Base-by-base conservation (phyloP, 1,140 invertebrate genomes). In the Polypedilum pembai region DNA sequence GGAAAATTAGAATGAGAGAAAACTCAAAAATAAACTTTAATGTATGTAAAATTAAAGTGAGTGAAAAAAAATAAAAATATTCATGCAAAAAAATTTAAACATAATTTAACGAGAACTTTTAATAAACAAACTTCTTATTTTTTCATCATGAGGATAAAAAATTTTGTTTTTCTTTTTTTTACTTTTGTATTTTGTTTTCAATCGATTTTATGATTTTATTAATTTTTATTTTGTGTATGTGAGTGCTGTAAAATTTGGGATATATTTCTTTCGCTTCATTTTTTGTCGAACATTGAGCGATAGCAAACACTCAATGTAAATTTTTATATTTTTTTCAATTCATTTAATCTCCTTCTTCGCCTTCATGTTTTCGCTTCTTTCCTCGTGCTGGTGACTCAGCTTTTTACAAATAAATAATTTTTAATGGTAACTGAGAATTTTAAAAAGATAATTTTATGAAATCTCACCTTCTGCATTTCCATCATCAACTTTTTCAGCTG, bases 311-410 rank as follows among this genome's bases (percentile, higher is more conserved):
- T 56, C n/a, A 56, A n/a, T 56, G 12, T 12, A 4, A 12, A 56
- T 56, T 33, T 33, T 33, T 33, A 3, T 12, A 56, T n/a, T 56
- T n/a, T 0, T 15, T 56, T 12, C 8, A 45, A 15, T 15, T 12
- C 12, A n/a, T 56, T 56, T 56, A 56, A 12, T 56, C 45, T 56
- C 45, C 45, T 72, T 83, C 84, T 41, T 80, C 84, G 20, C 87
- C 87, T 78, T 90, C 89, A 78, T 87, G 85, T 86, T 91, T 91
- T 86, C 89, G 87, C 79, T 90, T 91, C 80, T 89, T 90, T 74
- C 89, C 89, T 83, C 88, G 83, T 73, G 84, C 84, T 77, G 85
- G 84, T 78, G 85, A 81, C 75, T 87, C 86, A 81, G 81, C 77
- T 79, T 74, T 2, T 0, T 73, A 73, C 4, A 20, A 41, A 24